These are phyloP conservation scores for Brachionus rotundiformis DNA, from an alignment of 1,140 invertebrate species.

Conservation along the genomic window DNA sequence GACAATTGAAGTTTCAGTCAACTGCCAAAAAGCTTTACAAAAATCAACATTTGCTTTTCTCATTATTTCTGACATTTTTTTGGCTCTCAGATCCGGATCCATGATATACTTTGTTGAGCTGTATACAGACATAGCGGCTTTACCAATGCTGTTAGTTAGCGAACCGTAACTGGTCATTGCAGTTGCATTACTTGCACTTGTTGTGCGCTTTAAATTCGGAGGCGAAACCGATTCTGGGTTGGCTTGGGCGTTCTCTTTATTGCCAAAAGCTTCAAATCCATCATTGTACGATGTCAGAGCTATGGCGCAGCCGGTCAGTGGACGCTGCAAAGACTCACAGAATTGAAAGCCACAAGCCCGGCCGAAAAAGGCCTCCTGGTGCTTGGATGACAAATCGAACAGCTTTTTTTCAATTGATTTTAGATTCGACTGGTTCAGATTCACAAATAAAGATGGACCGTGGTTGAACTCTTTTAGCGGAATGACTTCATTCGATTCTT, in stretches of 20 bases:
- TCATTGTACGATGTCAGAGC: constrained; percentile 45
- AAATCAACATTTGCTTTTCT: constrained; percentile 50
- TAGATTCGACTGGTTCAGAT: constrained; percentile 10
- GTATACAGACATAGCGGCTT: constrained; percentile 24
- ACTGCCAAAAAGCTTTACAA: constrained; percentile 52
- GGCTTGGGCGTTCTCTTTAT: constrained; percentile 37
- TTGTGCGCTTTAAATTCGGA: neutral
- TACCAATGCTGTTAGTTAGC: constrained; percentile 12
- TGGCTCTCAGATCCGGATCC: constrained; percentile 41
- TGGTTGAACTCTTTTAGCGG: neutral
- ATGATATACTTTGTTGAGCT: constrained; percentile 38
- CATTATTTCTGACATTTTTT: constrained; percentile 47
- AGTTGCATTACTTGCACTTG: neutral
- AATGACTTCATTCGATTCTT: neutral
- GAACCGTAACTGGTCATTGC: neutral
- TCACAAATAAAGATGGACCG: constrained; percentile 19
- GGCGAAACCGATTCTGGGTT: neutral
- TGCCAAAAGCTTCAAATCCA: constrained; percentile 43
- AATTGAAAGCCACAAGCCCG: constrained; percentile 51
- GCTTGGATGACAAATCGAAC: constrained; percentile 18
- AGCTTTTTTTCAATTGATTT: constrained; percentile 40
- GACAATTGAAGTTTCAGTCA: constrained; percentile 48
- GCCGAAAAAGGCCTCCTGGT: constrained; percentile 44
- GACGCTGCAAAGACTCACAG: constrained; percentile 33
- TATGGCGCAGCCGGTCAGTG: constrained; percentile 40